Percentiles rank a stretch among this genome's conserved stretches.
Evolutionary conservation across 2,797 vertebrate species (phyloP).

Genomic region (Taeniopygia guttata): DNA sequence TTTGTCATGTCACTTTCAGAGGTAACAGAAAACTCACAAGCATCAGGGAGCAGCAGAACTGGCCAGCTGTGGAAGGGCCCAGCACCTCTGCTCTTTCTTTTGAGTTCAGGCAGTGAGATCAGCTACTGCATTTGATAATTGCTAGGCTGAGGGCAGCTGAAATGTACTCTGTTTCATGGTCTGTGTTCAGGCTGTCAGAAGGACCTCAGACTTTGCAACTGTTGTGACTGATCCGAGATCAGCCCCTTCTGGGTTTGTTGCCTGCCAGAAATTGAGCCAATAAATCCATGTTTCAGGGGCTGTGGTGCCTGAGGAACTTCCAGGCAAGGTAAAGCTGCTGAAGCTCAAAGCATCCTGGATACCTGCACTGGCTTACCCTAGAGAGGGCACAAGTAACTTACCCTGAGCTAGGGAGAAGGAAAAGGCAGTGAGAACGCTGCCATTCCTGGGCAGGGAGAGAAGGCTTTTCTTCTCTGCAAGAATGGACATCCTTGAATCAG

Average conservation of each 20-base stretch:
- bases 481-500: not conserved
- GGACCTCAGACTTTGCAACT: not conserved
- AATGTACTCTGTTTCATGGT: not conserved
- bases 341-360: not conserved
- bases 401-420: not conserved
- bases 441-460: not conserved
- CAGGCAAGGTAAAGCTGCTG: not conserved
- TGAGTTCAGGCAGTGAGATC: not conserved
- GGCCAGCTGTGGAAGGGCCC: not conserved
- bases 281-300: not conserved
- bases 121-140: not conserved
- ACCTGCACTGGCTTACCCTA: not conserved
- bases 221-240: not conserved
- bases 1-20: accelerated
- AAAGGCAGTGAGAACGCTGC: not conserved
- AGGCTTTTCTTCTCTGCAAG: not conserved
- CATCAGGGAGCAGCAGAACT: not conserved
- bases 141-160: not conserved
- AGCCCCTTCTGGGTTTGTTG: not conserved
- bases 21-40: not conserved
- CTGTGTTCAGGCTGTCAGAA: not conserved
- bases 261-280: not conserved
- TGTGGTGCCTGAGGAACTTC: not conserved
- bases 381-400: not conserved
- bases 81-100: not conserved